Percentiles rank a stretch among this genome's conserved stretches.
These are phyloP conservation scores for Oryctes rhinoceros DNA, from an alignment of 1,140 invertebrate genomes.

Conservation along the genomic window DNA sequence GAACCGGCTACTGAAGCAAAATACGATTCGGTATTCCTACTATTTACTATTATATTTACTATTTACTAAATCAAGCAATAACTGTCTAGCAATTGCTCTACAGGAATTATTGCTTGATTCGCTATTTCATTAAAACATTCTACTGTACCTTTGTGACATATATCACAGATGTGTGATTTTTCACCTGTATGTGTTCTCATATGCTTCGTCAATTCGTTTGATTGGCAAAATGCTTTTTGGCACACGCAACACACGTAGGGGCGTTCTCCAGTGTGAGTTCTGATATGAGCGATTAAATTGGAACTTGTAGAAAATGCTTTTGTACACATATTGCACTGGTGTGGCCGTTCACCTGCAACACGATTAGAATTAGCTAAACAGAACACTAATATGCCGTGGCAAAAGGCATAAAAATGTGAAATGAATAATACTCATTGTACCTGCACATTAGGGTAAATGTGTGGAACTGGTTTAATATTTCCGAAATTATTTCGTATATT, in stretches of 20 bases:
- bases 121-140: neutral
- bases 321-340: conserved; percentile 65
- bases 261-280: conserved; percentile 64
- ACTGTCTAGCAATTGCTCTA: too few species aligned
- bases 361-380: neutral
- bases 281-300: conserved; percentile 64
- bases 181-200: conserved; percentile 63
- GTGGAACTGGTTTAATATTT: too few species aligned
- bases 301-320: conserved; percentile 68
- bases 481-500: too few species aligned
- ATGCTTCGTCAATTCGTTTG: conserved; percentile 62
- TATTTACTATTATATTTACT: too few species aligned
- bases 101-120: too few species aligned
- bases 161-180: conserved; percentile 63
- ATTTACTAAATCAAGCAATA: too few species aligned
- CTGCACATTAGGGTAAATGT: too few species aligned
- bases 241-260: conserved; percentile 62
- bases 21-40: too few species aligned
- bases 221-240: conserved; percentile 62
- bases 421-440: too few species aligned
- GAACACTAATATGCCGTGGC: too few species aligned
- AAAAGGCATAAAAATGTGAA: too few species aligned
- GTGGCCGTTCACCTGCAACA: conserved; percentile 63
- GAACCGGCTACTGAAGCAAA: too few species aligned
- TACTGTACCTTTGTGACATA: conserved; percentile 59